Evolutionary conservation across 1,140 invertebrate species (phyloP).

Genomic region (Aethina tumida): DNA sequence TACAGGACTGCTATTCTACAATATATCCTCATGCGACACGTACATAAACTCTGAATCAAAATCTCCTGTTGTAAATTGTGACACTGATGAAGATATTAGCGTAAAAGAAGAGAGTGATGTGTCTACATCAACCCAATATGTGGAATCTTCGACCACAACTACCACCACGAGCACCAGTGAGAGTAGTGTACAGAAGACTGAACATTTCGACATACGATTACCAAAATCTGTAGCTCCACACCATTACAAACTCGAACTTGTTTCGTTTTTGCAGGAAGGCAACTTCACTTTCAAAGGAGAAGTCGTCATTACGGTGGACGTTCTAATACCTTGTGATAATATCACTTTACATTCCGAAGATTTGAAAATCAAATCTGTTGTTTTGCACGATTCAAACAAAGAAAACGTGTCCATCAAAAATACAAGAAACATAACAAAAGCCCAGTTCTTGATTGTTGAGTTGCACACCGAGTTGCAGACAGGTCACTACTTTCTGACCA

Average conservation of each 20-base stretch:
- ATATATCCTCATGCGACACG: too few species aligned
- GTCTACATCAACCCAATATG: too few species aligned
- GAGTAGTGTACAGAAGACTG: too few species aligned
- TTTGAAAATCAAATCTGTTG: conserved; percentile 50
- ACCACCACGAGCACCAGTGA: too few species aligned
- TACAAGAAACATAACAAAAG: conserved; percentile 46
- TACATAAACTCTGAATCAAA: too few species aligned
- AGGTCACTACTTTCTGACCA: conserved; percentile 52
- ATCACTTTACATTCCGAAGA: conserved; percentile 69
- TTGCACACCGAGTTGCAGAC: conserved; percentile 47
- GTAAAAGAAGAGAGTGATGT: too few species aligned
- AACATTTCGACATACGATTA: conserved; percentile 48
- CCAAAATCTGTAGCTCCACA: conserved; percentile 54
- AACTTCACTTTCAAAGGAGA: conserved; percentile 71
- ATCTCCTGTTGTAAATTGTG: too few species aligned
- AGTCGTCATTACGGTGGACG: conserved; percentile 56
- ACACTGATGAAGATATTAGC: too few species aligned
- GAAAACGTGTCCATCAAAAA: conserved; percentile 31
- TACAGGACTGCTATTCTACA: too few species aligned
- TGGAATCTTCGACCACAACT: too few species aligned
- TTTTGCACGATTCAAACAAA: conserved; percentile 30
- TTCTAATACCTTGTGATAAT: conserved; percentile 53
- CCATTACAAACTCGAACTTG: conserved; percentile 56
- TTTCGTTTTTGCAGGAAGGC: conserved; percentile 57
- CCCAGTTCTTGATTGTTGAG: conserved; percentile 66